Conservation (phyloP, 2,888 invertebrate genomes). For the Thymelicus lineola region DNA sequence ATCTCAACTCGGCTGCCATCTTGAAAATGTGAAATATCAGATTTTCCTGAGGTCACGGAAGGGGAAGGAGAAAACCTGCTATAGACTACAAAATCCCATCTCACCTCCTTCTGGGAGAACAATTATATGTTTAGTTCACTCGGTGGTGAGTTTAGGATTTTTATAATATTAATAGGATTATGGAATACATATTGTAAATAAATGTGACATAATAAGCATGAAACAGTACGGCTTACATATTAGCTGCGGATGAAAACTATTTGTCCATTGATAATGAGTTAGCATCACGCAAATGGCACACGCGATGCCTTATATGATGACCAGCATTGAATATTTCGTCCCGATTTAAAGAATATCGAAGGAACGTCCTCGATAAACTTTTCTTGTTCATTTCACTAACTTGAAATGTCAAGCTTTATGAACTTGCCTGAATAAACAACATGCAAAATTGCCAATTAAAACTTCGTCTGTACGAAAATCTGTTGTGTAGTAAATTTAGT, state of each 20-base stretch:
- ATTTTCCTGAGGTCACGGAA: too few relatives aligned
- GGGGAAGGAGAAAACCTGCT: too few relatives aligned
- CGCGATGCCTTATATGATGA: slow-evolving; percentile 44
- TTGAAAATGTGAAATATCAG: too few relatives aligned
- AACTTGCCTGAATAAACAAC: slow-evolving; percentile 23
- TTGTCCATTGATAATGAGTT: slow-evolving; percentile 56
- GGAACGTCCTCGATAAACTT: slow-evolving; percentile 5
- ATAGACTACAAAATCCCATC: too few relatives aligned
- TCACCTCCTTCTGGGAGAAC: too few relatives aligned
- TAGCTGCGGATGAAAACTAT: slow-evolving; percentile 56
- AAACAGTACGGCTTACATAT: slow-evolving; percentile 17
- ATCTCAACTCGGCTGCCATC: too few relatives aligned
- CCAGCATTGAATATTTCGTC: slow-evolving; percentile 24
- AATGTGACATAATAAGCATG: neutral
- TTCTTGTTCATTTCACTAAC: slow-evolving; percentile 18
- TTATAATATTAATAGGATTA: too few relatives aligned
- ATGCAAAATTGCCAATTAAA: slow-evolving; percentile 35
- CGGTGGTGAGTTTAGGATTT: too few relatives aligned
- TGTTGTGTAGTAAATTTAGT: slow-evolving; percentile 21
- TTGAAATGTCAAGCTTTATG: slow-evolving; percentile 20
- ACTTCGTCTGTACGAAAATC: slow-evolving; percentile 24
- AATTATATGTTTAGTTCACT: too few relatives aligned
- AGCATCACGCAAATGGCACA: slow-evolving; percentile 55
- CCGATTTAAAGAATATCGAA: slow-evolving; percentile 14
- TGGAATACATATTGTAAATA: neutral